These are phyloP conservation scores for Drosophila nr. fundita DNA, from an alignment of 2,888 invertebrate genomes.

Conservation along the genomic window DNA sequence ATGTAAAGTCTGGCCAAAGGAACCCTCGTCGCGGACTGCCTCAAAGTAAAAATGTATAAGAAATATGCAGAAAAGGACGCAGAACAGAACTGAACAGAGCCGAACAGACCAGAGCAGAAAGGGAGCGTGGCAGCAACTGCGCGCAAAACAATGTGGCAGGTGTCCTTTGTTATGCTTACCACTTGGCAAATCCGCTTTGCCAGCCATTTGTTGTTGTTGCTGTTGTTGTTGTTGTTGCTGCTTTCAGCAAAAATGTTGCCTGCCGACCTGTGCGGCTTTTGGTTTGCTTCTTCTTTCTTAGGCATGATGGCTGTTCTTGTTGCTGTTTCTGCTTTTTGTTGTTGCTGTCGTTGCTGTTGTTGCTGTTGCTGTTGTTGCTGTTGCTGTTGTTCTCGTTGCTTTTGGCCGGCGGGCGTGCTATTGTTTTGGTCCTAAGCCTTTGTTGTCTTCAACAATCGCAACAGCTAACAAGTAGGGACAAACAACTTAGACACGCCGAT, in stretches of 20 bases:
- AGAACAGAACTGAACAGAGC: conserved; percentile 8
- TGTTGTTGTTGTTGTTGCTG: conserved; percentile 18
- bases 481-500: neutral
- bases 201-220: conserved; percentile 31
- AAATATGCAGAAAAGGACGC: conserved; percentile 69
- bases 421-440: conserved; percentile 63
- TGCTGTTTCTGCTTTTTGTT: conserved; percentile 39
- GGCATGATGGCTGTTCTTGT: conserved; percentile 51
- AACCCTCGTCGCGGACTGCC: conserved; percentile 32
- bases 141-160: conserved; percentile 70
- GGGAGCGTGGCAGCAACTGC: conserved; percentile 32
- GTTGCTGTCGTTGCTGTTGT: conserved; percentile 35
- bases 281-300: conserved; percentile 31
- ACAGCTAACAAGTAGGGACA: conserved; percentile 14
- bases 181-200: conserved; percentile 79
- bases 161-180: conserved; percentile 81
- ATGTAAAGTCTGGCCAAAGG: conserved; percentile 41
- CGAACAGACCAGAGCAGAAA: neutral
- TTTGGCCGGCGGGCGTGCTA: conserved; percentile 41
- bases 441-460: conserved; percentile 65
- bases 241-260: conserved; percentile 59
- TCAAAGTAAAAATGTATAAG: conserved; percentile 77
- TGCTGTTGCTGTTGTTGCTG: conserved; percentile 36
- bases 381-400: conserved; percentile 40
- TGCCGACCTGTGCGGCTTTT: conserved; percentile 52